Percentiles rank a stretch among this genome's conserved stretches.
Evolutionary conservation across 92 coral and sea anemone genomes (phyloP).

Genomic region (Desmophyllum pertusum): DNA sequence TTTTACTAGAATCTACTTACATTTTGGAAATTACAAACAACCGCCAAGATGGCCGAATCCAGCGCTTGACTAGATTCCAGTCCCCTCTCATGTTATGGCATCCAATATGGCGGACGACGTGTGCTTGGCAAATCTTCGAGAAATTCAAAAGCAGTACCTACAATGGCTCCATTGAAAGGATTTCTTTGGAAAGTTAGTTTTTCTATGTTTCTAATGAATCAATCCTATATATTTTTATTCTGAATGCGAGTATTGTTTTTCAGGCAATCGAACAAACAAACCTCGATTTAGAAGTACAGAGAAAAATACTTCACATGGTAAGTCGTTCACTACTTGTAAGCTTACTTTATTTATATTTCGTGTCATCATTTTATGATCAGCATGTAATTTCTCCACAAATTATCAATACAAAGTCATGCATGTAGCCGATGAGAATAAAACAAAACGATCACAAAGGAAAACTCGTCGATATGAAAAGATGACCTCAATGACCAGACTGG

Average conservation of each 20-base stretch:
- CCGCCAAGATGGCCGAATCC: constrained; percentile 42
- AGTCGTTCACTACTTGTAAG: too few relatives aligned
- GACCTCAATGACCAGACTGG: too few relatives aligned
- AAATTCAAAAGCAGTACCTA: constrained; percentile 73
- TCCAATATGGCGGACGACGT: constrained; percentile 32
- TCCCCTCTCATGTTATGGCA: background rate
- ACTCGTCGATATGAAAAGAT: too few relatives aligned
- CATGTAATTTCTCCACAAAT: too few relatives aligned
- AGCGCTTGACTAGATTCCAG: background rate
- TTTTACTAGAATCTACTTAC: constrained; percentile 46
- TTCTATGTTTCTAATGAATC: background rate
- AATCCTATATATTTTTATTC: background rate
- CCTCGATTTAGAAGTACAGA: constrained; percentile 10
- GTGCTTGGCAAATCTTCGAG: background rate
- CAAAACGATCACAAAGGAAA: too few relatives aligned
- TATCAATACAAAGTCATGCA: too few relatives aligned
- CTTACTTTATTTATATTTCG: too few relatives aligned
- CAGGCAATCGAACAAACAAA: constrained; percentile 19
- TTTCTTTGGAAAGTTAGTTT: constrained; percentile 68
- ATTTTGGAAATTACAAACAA: background rate
- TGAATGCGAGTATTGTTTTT: background rate
- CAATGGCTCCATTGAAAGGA: constrained; percentile 65
- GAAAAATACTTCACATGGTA: constrained; percentile 26
- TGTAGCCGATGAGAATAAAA: too few relatives aligned
- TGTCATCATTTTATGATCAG: too few relatives aligned